phyloP scores from a whole-genome alignment of 1,140 invertebrate species.

The Orussus abietinus region DNA sequence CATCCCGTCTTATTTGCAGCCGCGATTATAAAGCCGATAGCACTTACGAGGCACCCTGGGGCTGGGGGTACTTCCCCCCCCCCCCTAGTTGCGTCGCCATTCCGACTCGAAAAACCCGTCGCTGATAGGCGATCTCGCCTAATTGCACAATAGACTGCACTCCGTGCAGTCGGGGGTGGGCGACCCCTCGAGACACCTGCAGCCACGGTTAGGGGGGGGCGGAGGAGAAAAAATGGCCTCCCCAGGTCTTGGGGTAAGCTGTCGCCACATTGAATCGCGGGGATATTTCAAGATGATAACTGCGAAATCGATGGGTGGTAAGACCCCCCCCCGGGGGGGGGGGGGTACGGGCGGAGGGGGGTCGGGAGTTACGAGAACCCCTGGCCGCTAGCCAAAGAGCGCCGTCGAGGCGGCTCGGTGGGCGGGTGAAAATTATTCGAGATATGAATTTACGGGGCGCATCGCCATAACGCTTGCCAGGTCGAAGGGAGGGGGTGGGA shows the following conservation, averaged over 20 bases:
- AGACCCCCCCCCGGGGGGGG: background rate
- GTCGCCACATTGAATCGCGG: no score
- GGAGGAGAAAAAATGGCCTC: conserved; percentile 21
- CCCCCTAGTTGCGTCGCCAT: no score
- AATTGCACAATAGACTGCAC: background rate
- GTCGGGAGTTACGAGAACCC: conserved; percentile 39
- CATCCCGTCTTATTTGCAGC: background rate
- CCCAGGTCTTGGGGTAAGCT: conserved; percentile 7
- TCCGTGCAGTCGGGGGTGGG: background rate
- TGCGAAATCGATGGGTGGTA: no score
- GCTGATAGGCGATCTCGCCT: background rate
- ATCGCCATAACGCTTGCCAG: conserved; percentile 17
- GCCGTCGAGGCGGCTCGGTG: conserved; percentile 10
- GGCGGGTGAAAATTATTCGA: conserved; percentile 36
- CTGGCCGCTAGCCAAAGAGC: conserved; percentile 40
- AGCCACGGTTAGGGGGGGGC: conserved; percentile 15
- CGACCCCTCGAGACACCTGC: background rate
- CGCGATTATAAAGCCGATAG: conserved; percentile 1
- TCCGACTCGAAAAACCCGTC: no score
- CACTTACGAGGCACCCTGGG: background rate
- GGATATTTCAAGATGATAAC: no score
- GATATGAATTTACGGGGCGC: conserved; percentile 42
- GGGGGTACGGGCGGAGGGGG: background rate
- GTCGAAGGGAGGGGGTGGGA: conserved; percentile 8
- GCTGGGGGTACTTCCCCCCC: no score